Evolutionary conservation across 2,113 vertebrate genomes (phyloP).

Genomic region (Labeo rohita): DNA sequence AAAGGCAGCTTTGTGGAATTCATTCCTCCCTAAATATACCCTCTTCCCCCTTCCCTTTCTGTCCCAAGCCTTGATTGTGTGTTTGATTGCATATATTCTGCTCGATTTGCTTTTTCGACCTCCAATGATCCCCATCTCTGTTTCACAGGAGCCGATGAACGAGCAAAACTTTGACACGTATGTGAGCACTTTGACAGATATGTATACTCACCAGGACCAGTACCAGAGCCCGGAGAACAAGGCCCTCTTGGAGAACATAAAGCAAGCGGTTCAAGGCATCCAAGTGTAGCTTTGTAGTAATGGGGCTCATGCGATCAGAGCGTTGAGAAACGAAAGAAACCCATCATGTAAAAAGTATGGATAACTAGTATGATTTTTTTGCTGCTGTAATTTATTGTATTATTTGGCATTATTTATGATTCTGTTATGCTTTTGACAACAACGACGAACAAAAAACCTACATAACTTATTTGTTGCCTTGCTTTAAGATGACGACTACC

Average conservation of each 20-base stretch:
- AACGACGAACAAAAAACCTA: slow-evolving; percentile 37
- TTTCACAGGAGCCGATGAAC: slow-evolving; percentile 97
- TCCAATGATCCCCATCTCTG: slow-evolving; percentile 54
- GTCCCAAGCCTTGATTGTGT: not conserved
- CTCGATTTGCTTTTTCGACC: slow-evolving; percentile 1
- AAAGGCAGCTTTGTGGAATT: not conserved
- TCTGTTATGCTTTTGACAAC: slow-evolving; percentile 65
- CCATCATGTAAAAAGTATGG: slow-evolving; percentile 70
- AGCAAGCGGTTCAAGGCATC: slow-evolving; percentile 98
- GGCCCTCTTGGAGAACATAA: slow-evolving; percentile 99
- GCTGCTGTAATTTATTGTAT: slow-evolving; percentile 81
- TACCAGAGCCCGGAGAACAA: slow-evolving; percentile 99
- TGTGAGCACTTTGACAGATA: slow-evolving; percentile 99
- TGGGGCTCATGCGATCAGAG: slow-evolving; percentile 67
- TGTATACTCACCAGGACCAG: slow-evolving; percentile 99
- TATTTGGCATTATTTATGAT: slow-evolving; percentile 66
- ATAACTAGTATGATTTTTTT: slow-evolving; percentile 86
- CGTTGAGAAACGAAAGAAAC: slow-evolving; percentile 67
- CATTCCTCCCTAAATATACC: slow-evolving; percentile 36
- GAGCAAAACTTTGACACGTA: slow-evolving; percentile 99
- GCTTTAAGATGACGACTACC: slow-evolving; percentile 89
- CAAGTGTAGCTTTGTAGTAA: slow-evolving; percentile 88
- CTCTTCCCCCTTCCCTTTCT: slow-evolving; percentile 45
- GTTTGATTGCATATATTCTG: not conserved
- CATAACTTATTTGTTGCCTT: slow-evolving; percentile 83